These are phyloP conservation scores for Xerus inauris DNA, from an alignment of 2,113 vertebrate species.

Conservation along the genomic window DNA sequence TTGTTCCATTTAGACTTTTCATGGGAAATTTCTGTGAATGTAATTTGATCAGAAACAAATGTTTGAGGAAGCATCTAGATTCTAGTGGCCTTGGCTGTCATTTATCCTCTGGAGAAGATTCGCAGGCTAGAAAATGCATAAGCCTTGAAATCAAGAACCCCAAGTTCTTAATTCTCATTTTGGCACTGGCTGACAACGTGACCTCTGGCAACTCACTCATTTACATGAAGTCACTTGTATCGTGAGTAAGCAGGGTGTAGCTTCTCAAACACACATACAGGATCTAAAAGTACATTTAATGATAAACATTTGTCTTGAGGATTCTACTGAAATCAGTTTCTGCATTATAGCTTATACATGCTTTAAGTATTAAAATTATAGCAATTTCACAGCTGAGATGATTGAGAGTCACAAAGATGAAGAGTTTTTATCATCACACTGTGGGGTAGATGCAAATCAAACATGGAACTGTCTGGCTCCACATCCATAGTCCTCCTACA, in stretches of 20 bases:
- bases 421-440: background rate
- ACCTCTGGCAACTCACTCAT: background rate
- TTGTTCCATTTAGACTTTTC: background rate
- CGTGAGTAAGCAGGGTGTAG: background rate
- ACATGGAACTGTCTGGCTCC: background rate
- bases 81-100: background rate
- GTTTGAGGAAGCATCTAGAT: background rate
- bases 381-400: background rate
- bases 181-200: background rate
- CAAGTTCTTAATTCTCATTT: background rate
- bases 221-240: background rate
- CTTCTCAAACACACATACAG: background rate
- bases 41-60: background rate
- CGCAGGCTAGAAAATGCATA: background rate
- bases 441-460: background rate
- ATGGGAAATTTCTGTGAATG: background rate
- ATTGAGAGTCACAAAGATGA: background rate
- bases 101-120: background rate
- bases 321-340: background rate
- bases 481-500: background rate
- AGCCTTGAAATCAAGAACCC: background rate
- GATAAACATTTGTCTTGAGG: background rate
- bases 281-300: background rate
- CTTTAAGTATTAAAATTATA: background rate
- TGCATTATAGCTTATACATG: background rate